Conservation (phyloP, 2,797 vertebrate genomes). For the Manis javanica region DNA sequence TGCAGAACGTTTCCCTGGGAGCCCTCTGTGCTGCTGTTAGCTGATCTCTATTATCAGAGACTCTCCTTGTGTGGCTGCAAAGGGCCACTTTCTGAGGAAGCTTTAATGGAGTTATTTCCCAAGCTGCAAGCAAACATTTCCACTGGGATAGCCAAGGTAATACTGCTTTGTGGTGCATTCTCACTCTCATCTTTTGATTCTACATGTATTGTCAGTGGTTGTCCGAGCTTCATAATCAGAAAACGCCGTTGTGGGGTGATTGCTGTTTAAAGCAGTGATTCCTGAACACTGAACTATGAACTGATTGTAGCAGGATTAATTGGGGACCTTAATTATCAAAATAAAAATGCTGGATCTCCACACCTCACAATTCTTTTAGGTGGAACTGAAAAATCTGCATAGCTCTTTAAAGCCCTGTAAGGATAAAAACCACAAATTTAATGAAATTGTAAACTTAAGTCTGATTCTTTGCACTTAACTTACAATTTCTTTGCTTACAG, state of each 20-base stretch:
- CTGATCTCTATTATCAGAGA: conserved; percentile 95
- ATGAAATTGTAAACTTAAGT: not conserved
- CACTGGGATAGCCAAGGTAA: conserved; percentile 94
- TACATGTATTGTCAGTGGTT: not conserved
- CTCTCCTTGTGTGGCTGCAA: conserved; percentile 92
- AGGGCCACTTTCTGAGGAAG: conserved; percentile 90
- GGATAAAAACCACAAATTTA: not conserved
- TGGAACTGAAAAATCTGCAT: not conserved
- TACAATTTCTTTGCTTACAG: not conserved
- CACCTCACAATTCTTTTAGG: not conserved
- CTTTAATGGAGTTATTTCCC: conserved; percentile 90
- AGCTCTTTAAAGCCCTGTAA: not conserved
- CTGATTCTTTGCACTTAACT: not conserved
- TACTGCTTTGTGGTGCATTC: not conserved
- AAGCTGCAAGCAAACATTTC: conserved; percentile 94
- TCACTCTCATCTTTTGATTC: not conserved
- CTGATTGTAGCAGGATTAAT: not conserved
- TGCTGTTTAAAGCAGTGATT: not conserved
- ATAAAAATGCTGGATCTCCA: not conserved
- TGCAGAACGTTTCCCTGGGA: conserved; percentile 92
- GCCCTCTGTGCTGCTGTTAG: conserved; percentile 92
- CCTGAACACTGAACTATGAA: not conserved
- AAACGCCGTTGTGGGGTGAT: not conserved
- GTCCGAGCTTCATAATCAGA: not conserved
- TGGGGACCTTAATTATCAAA: not conserved